These are phyloP conservation scores for Scolopax mira DNA, from an alignment of 2,113 vertebrate species.

Conservation along the genomic window DNA sequence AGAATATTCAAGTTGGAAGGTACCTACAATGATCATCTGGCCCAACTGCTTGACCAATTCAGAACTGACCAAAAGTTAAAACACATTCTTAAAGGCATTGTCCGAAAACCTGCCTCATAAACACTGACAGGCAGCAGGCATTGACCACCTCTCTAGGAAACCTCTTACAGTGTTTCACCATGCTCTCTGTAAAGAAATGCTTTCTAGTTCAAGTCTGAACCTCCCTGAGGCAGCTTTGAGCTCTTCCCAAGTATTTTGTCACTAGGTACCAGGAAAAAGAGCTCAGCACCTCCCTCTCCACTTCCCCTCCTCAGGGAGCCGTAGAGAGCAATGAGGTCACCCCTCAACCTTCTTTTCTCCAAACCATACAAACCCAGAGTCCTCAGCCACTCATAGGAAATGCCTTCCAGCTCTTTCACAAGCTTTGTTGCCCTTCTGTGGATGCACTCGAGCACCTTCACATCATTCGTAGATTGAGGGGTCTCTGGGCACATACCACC, in stretches of 20 bases:
- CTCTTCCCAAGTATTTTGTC: accelerated
- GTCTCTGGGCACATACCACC: not conserved
- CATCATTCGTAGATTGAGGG: not conserved
- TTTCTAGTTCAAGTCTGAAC: not conserved
- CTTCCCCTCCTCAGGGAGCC: not conserved
- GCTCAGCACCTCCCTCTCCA: no score
- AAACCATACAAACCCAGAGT: not conserved
- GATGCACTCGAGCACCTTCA: not conserved
- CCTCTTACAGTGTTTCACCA: not conserved
- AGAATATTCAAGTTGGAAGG: not conserved
- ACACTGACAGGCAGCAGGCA: not conserved
- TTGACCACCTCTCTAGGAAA: not conserved
- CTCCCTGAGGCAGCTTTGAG: not conserved
- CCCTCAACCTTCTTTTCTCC: not conserved
- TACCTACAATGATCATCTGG: not conserved
- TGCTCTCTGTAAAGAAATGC: not conserved
- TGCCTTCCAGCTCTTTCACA: not conserved
- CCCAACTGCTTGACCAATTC: not conserved
- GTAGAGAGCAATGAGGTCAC: not conserved
- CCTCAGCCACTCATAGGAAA: not conserved
- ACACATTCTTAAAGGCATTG: not conserved
- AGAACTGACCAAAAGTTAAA: not conserved
- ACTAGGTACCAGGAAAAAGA: not conserved
- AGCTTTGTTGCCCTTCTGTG: not conserved
- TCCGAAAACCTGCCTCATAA: not conserved